Base-by-base conservation (phyloP, 1,140 invertebrate genomes). In the Saccostrea echinata region DNA sequence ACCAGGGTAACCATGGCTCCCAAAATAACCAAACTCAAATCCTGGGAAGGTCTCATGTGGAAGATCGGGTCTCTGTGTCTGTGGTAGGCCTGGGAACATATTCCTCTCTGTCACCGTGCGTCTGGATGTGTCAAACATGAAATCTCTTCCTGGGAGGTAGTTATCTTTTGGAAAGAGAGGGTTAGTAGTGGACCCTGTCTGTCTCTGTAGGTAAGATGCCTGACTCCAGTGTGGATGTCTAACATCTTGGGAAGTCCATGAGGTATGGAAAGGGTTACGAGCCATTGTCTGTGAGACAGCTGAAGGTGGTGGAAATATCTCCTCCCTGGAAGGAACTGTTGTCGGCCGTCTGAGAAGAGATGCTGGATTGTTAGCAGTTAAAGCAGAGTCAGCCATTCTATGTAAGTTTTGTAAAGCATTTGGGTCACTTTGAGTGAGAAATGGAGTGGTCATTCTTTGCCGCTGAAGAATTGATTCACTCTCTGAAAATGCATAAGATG, bases 101-200 rank as follows among this genome's bases (percentile, higher is more conserved):
- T 92, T 91, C 68, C 93, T 90, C 53, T 94, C 93, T 21, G 93
- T 85, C 55, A 91, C 89, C 55, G 91, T 81, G 24, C 91, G 87
- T n/a, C 92, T 88, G 11, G 93, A 93, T 24, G 92, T 91, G 84
- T 94, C 93, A 90, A 94, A 94, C 93, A 93, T 93, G 82, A 94
- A 93, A 6, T 94, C 93, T 16, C 93, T 89, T 6, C 93, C 89
- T 13, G 92, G 61, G 84, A 93, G 91, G 88, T 94, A 94, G 76
- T 91, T 92, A 51, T 93, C 93, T 85, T 93, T 94, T 52, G 90
- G 88, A 88, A 93, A 91, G 57, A 94, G 91, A 35, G 91, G 88
- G 27, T 92, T 90, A 16, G 93, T 89, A 51, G 92, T 84, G 27
- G 92, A 89, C 21, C 90, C 89, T 87, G 89, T 84, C 86, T 86